Base-by-base conservation (phyloP, 2,888 invertebrate genomes). In the Scaptomyza caliginosa region DNA sequence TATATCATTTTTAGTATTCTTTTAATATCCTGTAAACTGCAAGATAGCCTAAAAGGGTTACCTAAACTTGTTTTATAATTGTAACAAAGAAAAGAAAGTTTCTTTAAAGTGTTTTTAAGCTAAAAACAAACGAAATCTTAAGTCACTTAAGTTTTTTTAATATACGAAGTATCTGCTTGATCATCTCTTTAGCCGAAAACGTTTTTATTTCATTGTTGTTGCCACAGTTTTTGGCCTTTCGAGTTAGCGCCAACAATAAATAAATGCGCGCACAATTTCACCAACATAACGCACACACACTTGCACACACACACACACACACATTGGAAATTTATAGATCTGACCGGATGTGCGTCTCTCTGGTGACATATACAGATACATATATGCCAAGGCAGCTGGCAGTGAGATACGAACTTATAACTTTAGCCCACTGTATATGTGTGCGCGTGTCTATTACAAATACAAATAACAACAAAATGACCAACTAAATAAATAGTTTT, bases 401-500 rank as follows among this genome's bases (percentile, higher is more conserved):
- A 56, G 67, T 67, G 67, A 74, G 70, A 70, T 70, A 71, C 67
- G 67, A 70, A 71, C 74, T 69, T 72, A 67, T 74, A 77, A 57
- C 74, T 38, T 34, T 36, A 11, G 7, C 38, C 21, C 16, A 55
- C 57, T 54, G 39, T 60, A 38, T 54, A 52, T 56, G 34, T 78
- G 32, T 45, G 57, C 30, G 65, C 51, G 78, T 74, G 79, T 87
- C 82, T 82, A 87, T 85, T 85, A 82, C 82, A 86, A 76, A 81
- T 84, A 83, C 85, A 83, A 85, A 79, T 79, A 77, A 79, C 74
- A 84, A 69, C 78, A 85, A 83, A 87, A 79, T 85, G 85, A 77
- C 79, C 87, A 84, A 82, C 83, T 85, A 82, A 82, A 84, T 85
- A 84, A 84, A 84, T 85, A 87, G 87, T 84, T 87, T 87, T 84